Base-by-base conservation (phyloP, 1,140 invertebrate species). In the Maconellicoccus hirsutus region DNA sequence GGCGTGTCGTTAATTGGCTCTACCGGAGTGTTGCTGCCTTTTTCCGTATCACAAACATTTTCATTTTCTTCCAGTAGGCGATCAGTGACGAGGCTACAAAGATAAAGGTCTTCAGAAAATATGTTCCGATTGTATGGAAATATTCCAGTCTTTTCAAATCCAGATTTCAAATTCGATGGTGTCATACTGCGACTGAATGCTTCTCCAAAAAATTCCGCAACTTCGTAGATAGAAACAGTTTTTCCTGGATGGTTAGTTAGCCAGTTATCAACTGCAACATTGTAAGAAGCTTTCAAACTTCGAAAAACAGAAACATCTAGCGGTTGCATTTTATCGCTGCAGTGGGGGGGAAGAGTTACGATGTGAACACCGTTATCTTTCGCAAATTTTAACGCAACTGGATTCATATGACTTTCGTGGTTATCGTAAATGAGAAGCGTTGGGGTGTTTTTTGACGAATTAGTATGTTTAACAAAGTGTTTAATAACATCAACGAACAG, bases 251-350 rank as follows among this genome's bases (percentile, higher is more conserved):
- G 73, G 42, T 25, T 72, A 1, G 72, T 70, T 75, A 78, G 77
- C 77, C 78, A 80, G 29, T 69, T 66, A 72, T 78, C 72, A 66
- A 70, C 70, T 22, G 74, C 71, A 69, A 23, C 21, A 22, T 72
- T 70, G 0, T 33, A 19, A 70, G 16, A n/a, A 14, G 77, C 72
- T 73, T 82, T 81, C 14, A 81, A 79, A 7, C 79, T 77, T 0
- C 75, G 76, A 75, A 74, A 80, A 7, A 83, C 75, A 7, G 75
- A 75, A 0, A 79, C 75, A 73, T 84, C 82, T 0, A 84, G 73
- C 0, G 81, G 82, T 72, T 83, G 82, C 25, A 82, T 59, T 72
- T 80, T 79, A 71, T 81, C 79, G 25, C 77, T 77, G 33, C 75
- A 76, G 70, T 81, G 78, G 7, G 79, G 78, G 10, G 77, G 77